Evolutionary conservation across 2,797 vertebrate species (phyloP), one percentile per base, ranked within the genome.

Genomic region (Hybognathus amarus): DNA sequence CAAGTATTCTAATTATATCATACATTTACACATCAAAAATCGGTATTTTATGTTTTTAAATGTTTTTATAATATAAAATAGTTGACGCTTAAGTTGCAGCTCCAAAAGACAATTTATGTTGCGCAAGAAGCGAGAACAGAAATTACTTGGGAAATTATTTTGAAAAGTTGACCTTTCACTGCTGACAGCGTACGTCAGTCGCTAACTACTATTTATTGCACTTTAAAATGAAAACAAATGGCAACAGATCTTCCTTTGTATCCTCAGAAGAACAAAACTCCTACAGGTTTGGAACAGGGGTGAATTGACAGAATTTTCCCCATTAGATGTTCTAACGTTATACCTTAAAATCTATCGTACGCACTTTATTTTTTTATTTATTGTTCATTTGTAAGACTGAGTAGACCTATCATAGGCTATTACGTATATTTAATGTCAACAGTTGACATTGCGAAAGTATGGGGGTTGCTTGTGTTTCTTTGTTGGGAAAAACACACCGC

Each of bases 401-500:
- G 22, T 24, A 42, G 6, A 40, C 22, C 22, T 38, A 54, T 13
- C 1, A 33, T n/a, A 0, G 64, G 12, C 22, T n/a, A 24, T 71
- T 47, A 20, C 12, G 17, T 11, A 42, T 36, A 15, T 73, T 61
- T 50, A 64, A 50, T 50, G 42, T 15, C 56, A 73, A 74, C 56
- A 50, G 69, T 20, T 38, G 42, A 50, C 27, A 47, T 33, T 38
- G 22, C 4, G 24, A 69, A 33, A 38, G 30, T 50, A 6, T 8
- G 40, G 38, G 52, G 69, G 20, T 70, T 42, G 67, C 38, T 80
- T 24, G 56, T n/a, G 56, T 20, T 64, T 20, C 79, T 69, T 54
- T 70, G 70, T 74, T 73, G 69, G 30, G 27, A n/a, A 64, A 71
- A 80, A 80, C 79, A 73, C 27, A 47, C 6, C 40, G 9, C 22